Conservation (phyloP, 2,113 vertebrate genomes). For the Pedionomus torquatus region DNA sequence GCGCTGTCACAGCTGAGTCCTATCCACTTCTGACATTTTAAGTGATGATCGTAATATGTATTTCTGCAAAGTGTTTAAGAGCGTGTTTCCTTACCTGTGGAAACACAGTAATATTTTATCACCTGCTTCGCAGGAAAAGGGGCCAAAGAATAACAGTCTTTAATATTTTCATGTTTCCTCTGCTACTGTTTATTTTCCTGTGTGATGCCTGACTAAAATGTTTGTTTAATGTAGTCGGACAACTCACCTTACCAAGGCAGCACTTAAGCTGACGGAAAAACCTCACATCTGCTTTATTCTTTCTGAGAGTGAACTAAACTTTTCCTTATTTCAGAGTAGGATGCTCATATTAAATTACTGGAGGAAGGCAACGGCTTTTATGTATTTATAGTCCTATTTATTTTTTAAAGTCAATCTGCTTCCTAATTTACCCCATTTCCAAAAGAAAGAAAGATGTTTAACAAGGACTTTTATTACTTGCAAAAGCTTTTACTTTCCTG, state of each 20-base stretch:
- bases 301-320: conserved; percentile 55
- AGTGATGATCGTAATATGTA: conserved; percentile 66
- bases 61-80: conserved; percentile 69
- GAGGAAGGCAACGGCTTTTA: conserved; percentile 48
- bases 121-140: conserved; percentile 67
- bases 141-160: conserved; percentile 66
- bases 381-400: conserved; percentile 66
- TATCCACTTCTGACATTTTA: conserved; percentile 47
- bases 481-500: conserved; percentile 58
- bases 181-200: conserved; percentile 76
- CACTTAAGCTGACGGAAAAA: conserved; percentile 59
- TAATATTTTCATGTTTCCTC: conserved; percentile 72
- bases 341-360: conserved; percentile 58
- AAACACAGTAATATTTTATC: conserved; percentile 75
- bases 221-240: conserved; percentile 67
- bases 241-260: conserved; percentile 59
- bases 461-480: conserved; percentile 61
- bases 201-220: conserved; percentile 70
- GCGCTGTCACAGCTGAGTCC: conserved; percentile 9
- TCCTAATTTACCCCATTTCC: conserved; percentile 53
- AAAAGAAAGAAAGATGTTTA: conserved; percentile 53
- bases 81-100: conserved; percentile 70
- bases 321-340: conserved; percentile 56
- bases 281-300: conserved; percentile 61
- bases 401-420: conserved; percentile 62